These are phyloP conservation scores for Laothoe populi DNA, from an alignment of 2,888 invertebrate genomes.

Conservation along the genomic window DNA sequence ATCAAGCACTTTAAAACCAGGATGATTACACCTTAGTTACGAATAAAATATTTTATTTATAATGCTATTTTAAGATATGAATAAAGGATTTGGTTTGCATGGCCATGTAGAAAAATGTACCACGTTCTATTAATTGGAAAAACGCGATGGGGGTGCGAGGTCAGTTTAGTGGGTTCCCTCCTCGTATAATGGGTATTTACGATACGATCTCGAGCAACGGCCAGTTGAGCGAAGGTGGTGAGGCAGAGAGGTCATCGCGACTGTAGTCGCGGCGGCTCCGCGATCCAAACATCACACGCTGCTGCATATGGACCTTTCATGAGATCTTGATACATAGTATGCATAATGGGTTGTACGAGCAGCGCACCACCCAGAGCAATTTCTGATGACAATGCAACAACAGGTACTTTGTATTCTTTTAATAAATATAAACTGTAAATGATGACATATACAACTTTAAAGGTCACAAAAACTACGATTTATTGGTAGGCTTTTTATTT, in stretches of 20 bases:
- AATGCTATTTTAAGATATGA: slow-evolving; percentile 1
- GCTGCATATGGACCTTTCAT: slow-evolving; percentile 36
- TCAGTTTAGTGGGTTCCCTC: slow-evolving; percentile 79
- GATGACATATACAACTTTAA: background rate
- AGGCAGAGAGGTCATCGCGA: slow-evolving; percentile 57
- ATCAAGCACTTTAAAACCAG: background rate
- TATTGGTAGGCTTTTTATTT: no score
- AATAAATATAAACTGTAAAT: background rate
- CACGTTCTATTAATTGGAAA: slow-evolving; percentile 79
- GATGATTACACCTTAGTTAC: background rate
- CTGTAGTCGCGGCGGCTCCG: slow-evolving; percentile 38
- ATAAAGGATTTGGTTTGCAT: slow-evolving; percentile 31
- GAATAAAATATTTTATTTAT: background rate
- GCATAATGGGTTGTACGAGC: slow-evolving; percentile 79
- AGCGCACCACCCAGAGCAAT: slow-evolving; percentile 68
- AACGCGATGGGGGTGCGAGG: slow-evolving; percentile 84
- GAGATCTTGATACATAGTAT: slow-evolving; percentile 35
- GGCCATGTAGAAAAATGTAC: slow-evolving; percentile 71
- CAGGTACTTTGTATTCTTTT: slow-evolving; percentile 56
- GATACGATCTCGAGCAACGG: slow-evolving; percentile 71
- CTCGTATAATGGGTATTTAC: slow-evolving; percentile 75
- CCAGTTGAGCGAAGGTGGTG: slow-evolving; percentile 67
- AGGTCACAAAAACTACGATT: background rate
- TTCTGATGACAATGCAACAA: slow-evolving; percentile 51
- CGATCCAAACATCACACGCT: slow-evolving; percentile 30